A percentile compares a stretch with the other conserved stretches of the same genome.
Evolutionary conservation across 1,140 invertebrate species (phyloP).

Genomic region (Eufriesea mexicana): DNA sequence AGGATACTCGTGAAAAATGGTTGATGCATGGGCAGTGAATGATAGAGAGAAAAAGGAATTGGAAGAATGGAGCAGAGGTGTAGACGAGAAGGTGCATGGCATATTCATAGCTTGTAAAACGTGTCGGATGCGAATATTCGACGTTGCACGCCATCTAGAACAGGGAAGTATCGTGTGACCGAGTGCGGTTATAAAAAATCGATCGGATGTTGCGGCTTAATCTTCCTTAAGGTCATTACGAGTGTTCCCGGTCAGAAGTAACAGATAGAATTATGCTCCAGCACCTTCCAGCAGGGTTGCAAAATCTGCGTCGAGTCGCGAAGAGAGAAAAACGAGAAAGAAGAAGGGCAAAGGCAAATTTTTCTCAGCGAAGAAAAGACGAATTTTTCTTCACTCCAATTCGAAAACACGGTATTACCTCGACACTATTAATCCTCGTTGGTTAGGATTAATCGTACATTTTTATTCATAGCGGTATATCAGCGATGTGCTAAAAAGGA

Average conservation of each 20-base stretch:
- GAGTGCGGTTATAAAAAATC: conserved; percentile 45
- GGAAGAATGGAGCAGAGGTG: background rate
- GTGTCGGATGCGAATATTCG: background rate
- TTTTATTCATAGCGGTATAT: background rate
- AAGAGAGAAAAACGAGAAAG: background rate
- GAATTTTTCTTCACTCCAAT: background rate
- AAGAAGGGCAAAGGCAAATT: too few species aligned
- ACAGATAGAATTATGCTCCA: background rate
- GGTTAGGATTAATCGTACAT: background rate
- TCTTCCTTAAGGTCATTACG: conserved; percentile 59
- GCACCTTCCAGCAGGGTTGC: background rate
- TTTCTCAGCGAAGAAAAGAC: background rate
- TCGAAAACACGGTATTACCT: background rate
- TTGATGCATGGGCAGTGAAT: too few species aligned
- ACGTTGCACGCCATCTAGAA: background rate
- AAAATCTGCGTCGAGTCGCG: background rate
- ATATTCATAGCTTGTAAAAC: background rate
- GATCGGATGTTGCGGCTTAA: conserved; percentile 56
- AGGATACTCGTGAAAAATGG: background rate
- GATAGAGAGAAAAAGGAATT: background rate
- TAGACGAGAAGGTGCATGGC: background rate
- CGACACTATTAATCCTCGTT: background rate
- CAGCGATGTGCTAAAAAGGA: fast-evolving
- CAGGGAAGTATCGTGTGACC: conserved; percentile 29
- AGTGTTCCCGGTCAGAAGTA: conserved; percentile 23